Conservation (phyloP, 2,113 vertebrate species). For the Empidonax alnorum region DNA sequence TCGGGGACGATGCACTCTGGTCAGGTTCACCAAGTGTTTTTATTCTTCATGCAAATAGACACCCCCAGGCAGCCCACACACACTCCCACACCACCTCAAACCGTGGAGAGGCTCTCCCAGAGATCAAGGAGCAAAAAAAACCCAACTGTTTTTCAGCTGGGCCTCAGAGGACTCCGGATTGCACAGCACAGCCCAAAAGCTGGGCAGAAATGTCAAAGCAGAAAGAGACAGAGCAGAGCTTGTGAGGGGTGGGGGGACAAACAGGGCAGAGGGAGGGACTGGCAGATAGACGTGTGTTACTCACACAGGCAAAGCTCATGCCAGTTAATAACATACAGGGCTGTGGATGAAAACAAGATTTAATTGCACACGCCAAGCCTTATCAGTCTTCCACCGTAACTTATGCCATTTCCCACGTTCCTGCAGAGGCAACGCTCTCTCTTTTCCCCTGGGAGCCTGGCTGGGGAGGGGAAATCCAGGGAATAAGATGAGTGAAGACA, state of each 20-base stretch:
- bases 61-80: neutral
- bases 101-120: neutral
- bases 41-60: neutral
- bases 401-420: constrained; percentile 32
- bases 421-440: neutral
- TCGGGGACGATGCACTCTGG: fast-evolving
- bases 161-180: neutral
- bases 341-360: constrained; percentile 65
- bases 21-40: neutral
- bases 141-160: neutral
- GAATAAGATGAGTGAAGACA: neutral
- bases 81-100: neutral
- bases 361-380: constrained; percentile 46
- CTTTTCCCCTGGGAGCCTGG: neutral
- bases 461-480: neutral
- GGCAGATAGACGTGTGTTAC: neutral
- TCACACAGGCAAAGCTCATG: constrained; percentile 42
- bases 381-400: constrained; percentile 21
- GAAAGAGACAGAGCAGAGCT: neutral
- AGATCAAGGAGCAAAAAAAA: neutral
- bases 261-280: neutral
- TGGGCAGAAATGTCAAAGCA: neutral
- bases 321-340: constrained; percentile 54
- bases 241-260: neutral
- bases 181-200: neutral